Percentiles rank a stretch among this genome's conserved stretches.
Evolutionary conservation across 37 sponge, comb jelly and placozoan genomes (phyloP).

Genomic region (Mnemiopsis leidyi): DNA sequence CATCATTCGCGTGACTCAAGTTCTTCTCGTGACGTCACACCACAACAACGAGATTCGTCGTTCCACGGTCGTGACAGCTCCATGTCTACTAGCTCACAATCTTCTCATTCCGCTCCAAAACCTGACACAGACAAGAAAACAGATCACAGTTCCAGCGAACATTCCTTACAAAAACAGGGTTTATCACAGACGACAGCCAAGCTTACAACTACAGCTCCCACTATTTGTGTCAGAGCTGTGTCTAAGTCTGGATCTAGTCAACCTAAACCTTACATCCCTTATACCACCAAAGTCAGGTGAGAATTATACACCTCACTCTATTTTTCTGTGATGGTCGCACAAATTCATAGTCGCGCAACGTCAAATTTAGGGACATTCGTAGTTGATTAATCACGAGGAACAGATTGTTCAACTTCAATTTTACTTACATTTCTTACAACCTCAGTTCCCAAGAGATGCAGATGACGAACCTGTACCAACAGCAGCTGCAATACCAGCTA

Average conservation of each 20-base stretch:
- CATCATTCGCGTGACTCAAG: neutral
- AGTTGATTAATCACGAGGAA: no score
- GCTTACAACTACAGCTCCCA: constrained; percentile 23
- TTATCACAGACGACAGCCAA: neutral
- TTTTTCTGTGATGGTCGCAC: no score
- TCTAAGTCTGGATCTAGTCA: neutral
- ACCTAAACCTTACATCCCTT: constrained; percentile 7
- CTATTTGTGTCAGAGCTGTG: constrained; percentile 29
- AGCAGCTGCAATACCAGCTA: constrained; percentile 45
- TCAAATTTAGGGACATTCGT: no score
- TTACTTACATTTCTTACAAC: neutral
- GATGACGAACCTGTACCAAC: constrained; percentile 53
- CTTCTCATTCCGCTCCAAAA: neutral
- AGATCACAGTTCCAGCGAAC: neutral
- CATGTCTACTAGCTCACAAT: neutral
- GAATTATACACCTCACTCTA: no score
- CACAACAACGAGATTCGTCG: neutral
- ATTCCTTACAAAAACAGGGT: neutral
- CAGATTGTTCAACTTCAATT: no score
- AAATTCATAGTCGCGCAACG: no score
- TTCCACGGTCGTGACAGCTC: neutral
- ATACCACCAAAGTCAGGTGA: constrained; percentile 27
- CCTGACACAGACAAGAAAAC: neutral
- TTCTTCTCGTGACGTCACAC: neutral
- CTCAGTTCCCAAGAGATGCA: constrained; percentile 52